A percentile compares a stretch with the other conserved stretches of the same genome.
Conservation (phyloP, 2,888 invertebrate species). For the Drosophila neotestacea region DNA sequence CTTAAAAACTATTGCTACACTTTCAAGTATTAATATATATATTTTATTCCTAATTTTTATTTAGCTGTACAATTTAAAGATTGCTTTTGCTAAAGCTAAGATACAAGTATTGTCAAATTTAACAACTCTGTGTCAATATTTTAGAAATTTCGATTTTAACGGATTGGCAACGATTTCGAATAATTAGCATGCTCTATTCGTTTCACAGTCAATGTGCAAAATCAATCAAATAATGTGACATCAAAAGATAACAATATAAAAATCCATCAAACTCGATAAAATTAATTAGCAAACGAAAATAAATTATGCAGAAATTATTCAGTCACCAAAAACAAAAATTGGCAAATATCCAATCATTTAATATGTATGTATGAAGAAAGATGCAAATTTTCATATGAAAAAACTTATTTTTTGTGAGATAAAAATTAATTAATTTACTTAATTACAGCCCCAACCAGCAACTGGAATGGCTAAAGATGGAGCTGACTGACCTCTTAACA, state of each 20-base stretch:
- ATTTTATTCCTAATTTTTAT: neutral
- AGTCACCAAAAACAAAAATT: conserved; percentile 42
- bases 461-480: conserved; percentile 11
- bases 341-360: conserved; percentile 37
- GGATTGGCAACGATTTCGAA: conserved; percentile 26
- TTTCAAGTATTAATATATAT: neutral
- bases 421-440: conserved; percentile 73
- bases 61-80: neutral
- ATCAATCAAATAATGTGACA: conserved; percentile 63
- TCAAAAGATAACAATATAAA: conserved; percentile 48
- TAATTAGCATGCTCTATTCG: conserved; percentile 16
- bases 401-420: conserved; percentile 25
- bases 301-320: conserved; percentile 72
- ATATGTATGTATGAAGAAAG: conserved; percentile 32
- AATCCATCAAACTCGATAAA: conserved; percentile 63
- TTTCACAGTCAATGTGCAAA: conserved; percentile 34
- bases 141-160: conserved; percentile 26
- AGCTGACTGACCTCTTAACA: conserved; percentile 36
- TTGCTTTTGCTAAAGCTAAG: neutral
- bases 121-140: conserved; percentile 7
- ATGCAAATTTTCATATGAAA: conserved; percentile 33
- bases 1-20: no score
- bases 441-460: conserved; percentile 60
- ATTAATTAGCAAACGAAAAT: conserved; percentile 49
- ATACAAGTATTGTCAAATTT: neutral